Conservation (phyloP, 2,888 invertebrate species). For the Temnothorax ravouxi region DNA sequence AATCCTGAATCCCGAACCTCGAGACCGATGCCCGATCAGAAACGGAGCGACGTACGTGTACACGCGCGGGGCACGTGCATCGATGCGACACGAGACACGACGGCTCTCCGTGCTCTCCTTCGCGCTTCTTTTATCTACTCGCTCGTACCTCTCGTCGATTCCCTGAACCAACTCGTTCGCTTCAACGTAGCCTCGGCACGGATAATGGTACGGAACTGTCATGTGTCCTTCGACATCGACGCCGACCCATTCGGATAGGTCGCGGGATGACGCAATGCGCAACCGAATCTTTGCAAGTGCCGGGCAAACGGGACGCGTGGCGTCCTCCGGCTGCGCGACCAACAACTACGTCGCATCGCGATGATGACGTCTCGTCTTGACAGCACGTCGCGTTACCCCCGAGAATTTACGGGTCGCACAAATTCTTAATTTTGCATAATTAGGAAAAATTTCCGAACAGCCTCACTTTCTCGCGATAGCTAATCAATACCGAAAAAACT, state of each 20-base stretch:
- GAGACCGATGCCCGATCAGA: neutral
- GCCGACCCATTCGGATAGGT: slow-evolving; percentile 64
- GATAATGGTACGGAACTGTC: slow-evolving; percentile 43
- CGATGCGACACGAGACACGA: neutral
- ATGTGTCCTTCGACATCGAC: slow-evolving; percentile 62
- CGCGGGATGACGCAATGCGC: slow-evolving; percentile 77
- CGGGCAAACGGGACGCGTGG: slow-evolving; percentile 4
- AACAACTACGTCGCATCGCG: neutral
- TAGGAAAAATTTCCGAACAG: no score
- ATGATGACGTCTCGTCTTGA: no score
- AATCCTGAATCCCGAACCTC: neutral
- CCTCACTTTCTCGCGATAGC: no score
- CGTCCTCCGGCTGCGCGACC: slow-evolving; percentile 18
- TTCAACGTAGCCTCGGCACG: neutral
- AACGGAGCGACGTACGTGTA: no score
- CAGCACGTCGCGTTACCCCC: neutral
- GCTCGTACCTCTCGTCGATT: neutral
- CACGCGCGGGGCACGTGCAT: neutral
- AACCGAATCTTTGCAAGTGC: slow-evolving; percentile 37
- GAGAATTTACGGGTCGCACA: neutral
- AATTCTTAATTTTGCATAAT: no score
- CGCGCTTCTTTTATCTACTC: neutral
- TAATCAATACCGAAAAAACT: neutral
- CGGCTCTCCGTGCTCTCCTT: no score
- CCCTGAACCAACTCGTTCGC: neutral